phyloP scores from a whole-genome alignment of 2,797 vertebrate species.

The Clarias pachynema region DNA sequence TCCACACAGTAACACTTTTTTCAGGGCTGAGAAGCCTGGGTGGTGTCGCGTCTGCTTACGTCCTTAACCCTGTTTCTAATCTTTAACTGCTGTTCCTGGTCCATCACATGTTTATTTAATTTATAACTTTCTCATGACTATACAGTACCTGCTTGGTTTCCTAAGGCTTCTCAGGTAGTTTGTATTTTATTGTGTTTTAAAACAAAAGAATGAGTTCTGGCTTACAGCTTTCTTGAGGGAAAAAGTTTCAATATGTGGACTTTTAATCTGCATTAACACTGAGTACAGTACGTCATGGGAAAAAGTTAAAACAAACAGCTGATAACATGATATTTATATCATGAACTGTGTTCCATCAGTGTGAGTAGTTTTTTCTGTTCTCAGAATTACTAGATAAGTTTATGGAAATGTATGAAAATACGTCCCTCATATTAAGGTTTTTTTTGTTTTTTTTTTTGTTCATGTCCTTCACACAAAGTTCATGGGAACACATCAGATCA shows the following conservation, averaged over 20 bases:
- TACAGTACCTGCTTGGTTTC: slow-evolving; percentile 28
- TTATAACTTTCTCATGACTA: slow-evolving; percentile 24
- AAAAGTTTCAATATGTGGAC: neutral
- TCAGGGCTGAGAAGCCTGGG: slow-evolving; percentile 25
- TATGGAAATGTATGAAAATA: neutral
- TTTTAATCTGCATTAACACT: slow-evolving; percentile 1
- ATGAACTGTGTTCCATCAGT: neutral
- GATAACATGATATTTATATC: slow-evolving; percentile 38
- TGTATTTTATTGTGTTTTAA: neutral
- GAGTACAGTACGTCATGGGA: slow-evolving; percentile 29
- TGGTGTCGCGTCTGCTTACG: neutral
- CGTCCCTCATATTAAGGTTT: neutral
- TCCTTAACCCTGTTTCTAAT: slow-evolving; percentile 46
- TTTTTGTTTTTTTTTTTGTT: neutral
- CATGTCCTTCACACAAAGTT: neutral
- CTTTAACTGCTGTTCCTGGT: slow-evolving; percentile 30
- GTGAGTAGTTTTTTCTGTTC: slow-evolving; percentile 2
- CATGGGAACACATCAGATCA: too few species aligned
- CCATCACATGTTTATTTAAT: slow-evolving; percentile 18
- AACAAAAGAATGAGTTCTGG: neutral
- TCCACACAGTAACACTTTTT: slow-evolving; percentile 24
- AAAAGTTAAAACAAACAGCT: slow-evolving; percentile 38
- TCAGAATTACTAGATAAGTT: slow-evolving; percentile 1
- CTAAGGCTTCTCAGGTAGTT: neutral
- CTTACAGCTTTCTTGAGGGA: neutral